Conservation (phyloP, 2,888 invertebrate species). For the Eupithecia subfuscata region DNA sequence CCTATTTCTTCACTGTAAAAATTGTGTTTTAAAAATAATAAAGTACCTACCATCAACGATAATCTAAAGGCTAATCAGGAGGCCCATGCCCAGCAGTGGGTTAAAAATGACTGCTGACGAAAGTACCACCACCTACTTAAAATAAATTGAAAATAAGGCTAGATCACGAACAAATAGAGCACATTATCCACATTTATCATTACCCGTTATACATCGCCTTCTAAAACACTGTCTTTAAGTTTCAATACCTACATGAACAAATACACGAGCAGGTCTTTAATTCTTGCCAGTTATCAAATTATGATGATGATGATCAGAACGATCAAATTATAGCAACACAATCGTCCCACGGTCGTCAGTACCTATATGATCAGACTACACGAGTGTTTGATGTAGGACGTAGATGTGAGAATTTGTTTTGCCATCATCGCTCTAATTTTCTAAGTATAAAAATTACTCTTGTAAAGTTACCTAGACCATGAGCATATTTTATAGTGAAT, state of each 20-base stretch:
- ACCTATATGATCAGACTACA: background rate
- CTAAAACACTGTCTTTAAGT: constrained; percentile 19
- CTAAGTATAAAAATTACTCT: background rate
- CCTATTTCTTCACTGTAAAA: background rate
- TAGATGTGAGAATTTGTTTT: constrained; percentile 21
- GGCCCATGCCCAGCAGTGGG: background rate
- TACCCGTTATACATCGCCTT: background rate
- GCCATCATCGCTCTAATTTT: background rate
- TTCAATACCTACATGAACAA: constrained; percentile 21
- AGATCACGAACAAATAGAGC: background rate
- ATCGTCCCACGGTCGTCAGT: constrained; percentile 19
- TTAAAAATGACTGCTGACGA: background rate
- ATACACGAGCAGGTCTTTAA: constrained; percentile 27
- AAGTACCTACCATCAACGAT: background rate
- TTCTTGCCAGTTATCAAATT: constrained; percentile 23
- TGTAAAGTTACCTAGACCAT: background rate
- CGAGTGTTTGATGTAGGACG: background rate
- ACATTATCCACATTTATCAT: background rate
- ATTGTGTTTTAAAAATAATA: background rate
- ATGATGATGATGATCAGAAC: background rate
- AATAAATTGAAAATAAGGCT: background rate
- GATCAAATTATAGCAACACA: constrained; percentile 7
- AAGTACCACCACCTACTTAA: background rate
- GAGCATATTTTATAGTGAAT: background rate
- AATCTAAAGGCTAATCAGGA: background rate